These are phyloP conservation scores for Pristionchus exspectatus DNA, from an alignment of 2,888 invertebrate species.

Conservation along the genomic window DNA sequence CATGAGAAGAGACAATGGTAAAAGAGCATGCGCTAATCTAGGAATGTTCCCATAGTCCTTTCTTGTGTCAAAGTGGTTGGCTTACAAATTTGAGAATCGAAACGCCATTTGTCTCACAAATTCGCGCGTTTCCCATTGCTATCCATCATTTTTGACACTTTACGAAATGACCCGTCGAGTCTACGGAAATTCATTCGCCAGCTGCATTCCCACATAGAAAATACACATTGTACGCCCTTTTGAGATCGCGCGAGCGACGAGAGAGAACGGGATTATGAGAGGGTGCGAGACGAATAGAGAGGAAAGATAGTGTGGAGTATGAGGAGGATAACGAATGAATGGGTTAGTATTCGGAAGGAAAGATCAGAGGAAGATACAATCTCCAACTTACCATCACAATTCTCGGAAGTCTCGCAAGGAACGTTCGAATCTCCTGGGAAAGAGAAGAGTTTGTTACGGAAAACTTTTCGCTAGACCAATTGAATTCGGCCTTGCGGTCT, in stretches of 20 bases:
- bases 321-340: background rate
- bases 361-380: background rate
- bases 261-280: background rate
- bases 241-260: background rate
- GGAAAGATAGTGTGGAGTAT: slow-evolving; percentile 9
- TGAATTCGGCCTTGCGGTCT: slow-evolving; percentile 41
- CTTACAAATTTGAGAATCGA: background rate
- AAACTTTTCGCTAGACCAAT: slow-evolving; percentile 33
- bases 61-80: background rate
- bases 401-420: background rate
- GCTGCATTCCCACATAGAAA: slow-evolving; percentile 53
- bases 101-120: background rate
- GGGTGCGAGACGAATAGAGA: background rate
- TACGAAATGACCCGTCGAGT: background rate
- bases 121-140: slow-evolving; percentile 53
- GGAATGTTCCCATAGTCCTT: background rate
- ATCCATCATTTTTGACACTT: slow-evolving; percentile 51
- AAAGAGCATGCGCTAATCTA: slow-evolving; percentile 34
- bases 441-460: background rate
- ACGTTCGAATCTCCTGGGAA: background rate
- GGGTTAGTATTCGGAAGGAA: background rate
- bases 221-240: slow-evolving; percentile 50
- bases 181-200: slow-evolving; percentile 17
- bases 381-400: background rate
- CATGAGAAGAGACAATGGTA: background rate